Evolutionary conservation across 2,113 vertebrate genomes (phyloP), one percentile per base, ranked within the genome.

Genomic region (Crotalus helleri): DNA sequence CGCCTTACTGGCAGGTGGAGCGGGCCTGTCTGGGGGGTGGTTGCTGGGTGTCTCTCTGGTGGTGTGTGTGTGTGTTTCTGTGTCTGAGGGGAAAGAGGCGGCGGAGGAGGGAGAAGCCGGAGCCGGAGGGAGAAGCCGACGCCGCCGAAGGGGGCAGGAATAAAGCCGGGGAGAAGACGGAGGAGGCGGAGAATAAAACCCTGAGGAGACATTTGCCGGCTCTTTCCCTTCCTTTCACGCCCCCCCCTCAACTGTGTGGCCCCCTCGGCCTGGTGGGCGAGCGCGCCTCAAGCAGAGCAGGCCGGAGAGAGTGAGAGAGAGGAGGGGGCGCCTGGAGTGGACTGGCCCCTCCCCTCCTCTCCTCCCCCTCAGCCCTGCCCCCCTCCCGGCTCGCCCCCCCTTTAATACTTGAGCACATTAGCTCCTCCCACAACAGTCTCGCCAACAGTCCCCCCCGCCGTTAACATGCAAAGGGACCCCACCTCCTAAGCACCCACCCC

Each of bases 1-100:
- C 61, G 55, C 92, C 95, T 97, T 97, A 98, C 97, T 98, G 96
- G 95, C 94, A 97, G 93, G 97, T 97, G 97, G 87, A 39, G 92
- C 97, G 96, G 97, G 58, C 97, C 96, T 95, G 95, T 93, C 95
- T 96, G 92, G 33, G 55, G 86, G 92, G 88, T 90, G 94, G 88
- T 91, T 92, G 94, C 93, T 93, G 96, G 96, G 96, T 96, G 97
- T 94, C 94, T 92, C 90, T n/a, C 87, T 96, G 96, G 96, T 96
- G 94, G 93, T 96, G 5, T 94, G 93, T 95, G 97, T 33, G 33
- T 3, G 58, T 21, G 58, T 1, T 51, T 51, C 49, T 51, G 7
- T 51, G 49, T 51, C 6, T 51, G 6, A 51, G 58, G 23, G 58
- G 23, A 2, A 51, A 51, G 95, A 94, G 95, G 89, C 92, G 90